Conservation (phyloP, 2,888 invertebrate species). For the Idaea biselata region DNA sequence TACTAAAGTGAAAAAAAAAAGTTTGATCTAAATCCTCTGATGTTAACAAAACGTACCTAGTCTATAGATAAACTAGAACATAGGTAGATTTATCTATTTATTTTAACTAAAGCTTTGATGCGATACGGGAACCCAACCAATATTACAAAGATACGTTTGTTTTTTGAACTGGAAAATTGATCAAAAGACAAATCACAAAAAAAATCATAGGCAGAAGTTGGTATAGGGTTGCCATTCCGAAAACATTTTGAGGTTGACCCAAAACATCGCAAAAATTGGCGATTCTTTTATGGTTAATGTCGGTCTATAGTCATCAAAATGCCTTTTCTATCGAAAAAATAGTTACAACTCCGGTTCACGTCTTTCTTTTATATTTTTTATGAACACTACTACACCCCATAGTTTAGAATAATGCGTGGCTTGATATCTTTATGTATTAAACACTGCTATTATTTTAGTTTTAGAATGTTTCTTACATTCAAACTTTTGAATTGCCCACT, state of each 20-base stretch:
- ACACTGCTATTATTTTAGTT: no score
- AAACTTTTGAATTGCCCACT: no score
- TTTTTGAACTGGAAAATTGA: constrained; percentile 1
- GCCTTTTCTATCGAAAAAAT: not conserved
- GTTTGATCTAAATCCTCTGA: no score
- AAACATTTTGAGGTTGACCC: not conserved
- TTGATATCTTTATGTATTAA: not conserved
- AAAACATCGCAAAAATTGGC: not conserved
- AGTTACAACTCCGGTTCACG: not conserved
- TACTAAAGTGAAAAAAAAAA: no score
- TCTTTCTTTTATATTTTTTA: not conserved
- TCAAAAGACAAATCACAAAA: not conserved
- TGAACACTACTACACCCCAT: not conserved
- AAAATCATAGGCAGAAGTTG: not conserved
- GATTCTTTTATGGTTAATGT: not conserved
- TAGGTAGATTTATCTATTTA: not conserved
- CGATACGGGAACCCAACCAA: not conserved
- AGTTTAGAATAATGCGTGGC: not conserved
- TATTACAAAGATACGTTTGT: not conserved
- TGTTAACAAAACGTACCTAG: no score
- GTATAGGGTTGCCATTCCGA: not conserved
- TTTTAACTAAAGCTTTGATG: not conserved
- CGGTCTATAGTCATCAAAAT: not conserved
- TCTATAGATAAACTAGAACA: not conserved
- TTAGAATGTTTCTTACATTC: no score